A percentile compares a stretch with the other conserved stretches of the same genome.
phyloP scores from a whole-genome alignment of 2,113 vertebrate species.

The Thalassarche chlororhynchos region DNA sequence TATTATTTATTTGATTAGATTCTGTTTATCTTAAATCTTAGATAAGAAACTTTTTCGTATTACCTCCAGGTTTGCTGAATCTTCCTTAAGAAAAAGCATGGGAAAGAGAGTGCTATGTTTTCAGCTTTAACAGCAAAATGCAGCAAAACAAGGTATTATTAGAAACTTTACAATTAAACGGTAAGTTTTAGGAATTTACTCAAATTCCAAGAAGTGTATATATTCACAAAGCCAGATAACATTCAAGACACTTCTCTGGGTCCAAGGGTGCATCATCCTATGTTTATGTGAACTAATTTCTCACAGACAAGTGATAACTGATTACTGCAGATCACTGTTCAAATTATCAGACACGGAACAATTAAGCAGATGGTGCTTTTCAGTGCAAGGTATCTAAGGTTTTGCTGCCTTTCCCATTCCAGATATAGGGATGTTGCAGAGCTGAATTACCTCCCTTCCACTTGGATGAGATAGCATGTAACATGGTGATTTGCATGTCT shows the following conservation, averaged over 20 bases:
- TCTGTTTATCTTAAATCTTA: background rate
- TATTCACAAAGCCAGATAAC: background rate
- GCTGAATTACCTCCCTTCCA: background rate
- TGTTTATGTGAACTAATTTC: background rate
- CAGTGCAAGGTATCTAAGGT: background rate
- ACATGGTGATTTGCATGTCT: background rate
- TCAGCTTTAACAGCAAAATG: background rate
- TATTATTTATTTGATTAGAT: background rate
- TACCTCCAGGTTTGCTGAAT: background rate
- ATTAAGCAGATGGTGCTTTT: background rate
- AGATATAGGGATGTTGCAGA: background rate
- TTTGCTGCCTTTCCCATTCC: background rate
- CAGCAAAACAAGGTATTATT: background rate
- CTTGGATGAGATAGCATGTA: background rate
- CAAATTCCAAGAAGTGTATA: background rate
- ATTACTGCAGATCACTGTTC: background rate
- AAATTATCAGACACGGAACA: background rate
- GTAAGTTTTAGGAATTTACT: background rate
- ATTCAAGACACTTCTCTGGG: background rate
- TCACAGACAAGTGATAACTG: background rate
- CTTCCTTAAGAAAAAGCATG: background rate
- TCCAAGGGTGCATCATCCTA: background rate
- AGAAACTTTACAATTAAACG: background rate
- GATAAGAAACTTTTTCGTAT: background rate
- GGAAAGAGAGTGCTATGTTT: background rate